Base-by-base conservation (phyloP, 2,888 invertebrate genomes). In the Scaptomyza tumidula region DNA sequence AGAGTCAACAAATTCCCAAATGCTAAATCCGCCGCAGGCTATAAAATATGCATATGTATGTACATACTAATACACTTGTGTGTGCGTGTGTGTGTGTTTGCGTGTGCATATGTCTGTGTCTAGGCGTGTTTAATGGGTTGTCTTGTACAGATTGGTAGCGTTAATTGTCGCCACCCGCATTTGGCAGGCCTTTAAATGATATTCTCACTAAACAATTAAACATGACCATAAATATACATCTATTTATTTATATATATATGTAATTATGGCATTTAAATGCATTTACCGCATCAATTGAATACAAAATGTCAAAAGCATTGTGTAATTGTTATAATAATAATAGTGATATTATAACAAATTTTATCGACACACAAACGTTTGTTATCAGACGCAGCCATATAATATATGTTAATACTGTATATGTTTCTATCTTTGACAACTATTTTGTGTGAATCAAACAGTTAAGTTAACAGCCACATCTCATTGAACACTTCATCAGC, bases 1-100 rank as follows among this genome's bases (percentile, higher is more conserved):
- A 87, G 78, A 82, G 82, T 86, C 87, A 74, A 78, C 78, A 76
- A 64, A 73, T 61, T 68, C 35, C 35, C 60, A 39, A 75, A 59
- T 61, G 65, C 49, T 39, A 56, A 59, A 41, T 45, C 24, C n/a
- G 66, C 64, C 71, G 48, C 58, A 46, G 59, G 55, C n/a, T 45
- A 53, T 66, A 46, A 66, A 75, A 67, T 72, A 64, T 72, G 75
- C 48, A 46, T 29, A 37, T n/a, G 10, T 52, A 39, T 14, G 11
- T 49, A 6, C 19, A 39, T 14, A 35, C 35, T 1, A 5, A 13
- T 41, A 6, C 35, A 1, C 1, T 0, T 13, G 6, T n/a, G 49
- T 29, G 14, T 24, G n/a, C 27, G 14, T 11, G 14, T 33, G 31
- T 37, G 37, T 44, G 33, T 33, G 37, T 44, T 27, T 33, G 35